Evolutionary conservation across 2,113 vertebrate genomes (phyloP).

Genomic region (Athene noctua): DNA sequence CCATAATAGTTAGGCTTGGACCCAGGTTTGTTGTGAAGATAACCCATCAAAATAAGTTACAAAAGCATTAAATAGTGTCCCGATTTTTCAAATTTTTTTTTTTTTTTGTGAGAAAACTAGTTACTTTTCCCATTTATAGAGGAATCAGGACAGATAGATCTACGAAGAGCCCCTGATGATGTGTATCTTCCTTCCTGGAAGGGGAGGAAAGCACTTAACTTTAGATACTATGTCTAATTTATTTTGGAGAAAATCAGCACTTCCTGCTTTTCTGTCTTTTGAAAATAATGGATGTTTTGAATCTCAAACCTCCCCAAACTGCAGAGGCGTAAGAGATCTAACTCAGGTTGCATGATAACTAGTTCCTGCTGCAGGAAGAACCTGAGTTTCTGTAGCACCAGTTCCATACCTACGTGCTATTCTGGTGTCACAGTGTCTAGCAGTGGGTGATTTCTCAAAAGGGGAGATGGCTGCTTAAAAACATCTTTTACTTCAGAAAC

Average conservation of each 20-base stretch:
- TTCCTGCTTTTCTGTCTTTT: not conserved
- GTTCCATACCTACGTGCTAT: not conserved
- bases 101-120: too few species aligned
- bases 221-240: not conserved
- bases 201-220: not conserved
- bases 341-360: not conserved
- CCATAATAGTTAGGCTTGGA: not conserved
- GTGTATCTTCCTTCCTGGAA: not conserved
- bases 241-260: not conserved
- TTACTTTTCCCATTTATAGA: not conserved
- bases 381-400: not conserved
- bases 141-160: not conserved
- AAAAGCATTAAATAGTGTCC: not conserved
- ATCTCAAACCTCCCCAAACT: not conserved
- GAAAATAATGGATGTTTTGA: not conserved
- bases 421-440: not conserved
- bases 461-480: not conserved
- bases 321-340: not conserved
- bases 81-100: too few species aligned
- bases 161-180: not conserved
- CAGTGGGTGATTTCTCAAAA: not conserved
- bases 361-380: not conserved
- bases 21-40: not conserved
- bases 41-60: not conserved
- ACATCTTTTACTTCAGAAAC: not conserved